Evolutionary conservation across 92 coral and sea anemone genomes (phyloP), one percentile per base, ranked within the genome.

Genomic region (Porites lobata): DNA sequence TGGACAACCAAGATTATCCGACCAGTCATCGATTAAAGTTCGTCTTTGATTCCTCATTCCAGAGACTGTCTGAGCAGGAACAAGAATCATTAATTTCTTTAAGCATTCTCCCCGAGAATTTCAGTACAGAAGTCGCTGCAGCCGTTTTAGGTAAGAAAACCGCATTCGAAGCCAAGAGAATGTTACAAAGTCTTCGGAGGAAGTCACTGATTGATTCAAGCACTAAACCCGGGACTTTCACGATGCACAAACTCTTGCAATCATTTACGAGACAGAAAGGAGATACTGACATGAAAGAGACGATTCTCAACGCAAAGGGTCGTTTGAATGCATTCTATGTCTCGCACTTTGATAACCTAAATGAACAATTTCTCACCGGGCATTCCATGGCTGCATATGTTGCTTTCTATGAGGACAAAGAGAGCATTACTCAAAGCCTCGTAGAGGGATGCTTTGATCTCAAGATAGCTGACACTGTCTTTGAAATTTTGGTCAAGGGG

Each of bases 161-260:
- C 6, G 56, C 62, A 1, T 9, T 32, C 24, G 15, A 8, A 4
- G 58, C 77, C 61, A 68, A 75, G 61, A 59, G 22, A 38, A 63
- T 24, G 2, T 58, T 85, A 43, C 32, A 75, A 14, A 75, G 52
- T 26, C 81, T 85, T 22, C 69, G 47, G 11, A 85, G 62, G 69
- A 85, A 85, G 65, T 85, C 88, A 6, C 21, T 84, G 9, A 62
- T 84, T 17, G 71, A 73, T 26, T 38, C 52, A 72, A 13, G 43
- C 38, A 43, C 59, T 11, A 12, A 22, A 6, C 14, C 47, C 0
- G 52, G 61, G 38, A 8, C 38, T 9, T 75, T 26, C 84, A 61
- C 89, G 62, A 74, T 85, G 19, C 89, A 85, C 76, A 80, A 72
- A 14, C 67, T 85, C 3, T 17, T 86, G 50, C 61, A 68, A 59